These are phyloP conservation scores for Ptilodon capucinus DNA, from an alignment of 2,888 invertebrate genomes.

Conservation along the genomic window DNA sequence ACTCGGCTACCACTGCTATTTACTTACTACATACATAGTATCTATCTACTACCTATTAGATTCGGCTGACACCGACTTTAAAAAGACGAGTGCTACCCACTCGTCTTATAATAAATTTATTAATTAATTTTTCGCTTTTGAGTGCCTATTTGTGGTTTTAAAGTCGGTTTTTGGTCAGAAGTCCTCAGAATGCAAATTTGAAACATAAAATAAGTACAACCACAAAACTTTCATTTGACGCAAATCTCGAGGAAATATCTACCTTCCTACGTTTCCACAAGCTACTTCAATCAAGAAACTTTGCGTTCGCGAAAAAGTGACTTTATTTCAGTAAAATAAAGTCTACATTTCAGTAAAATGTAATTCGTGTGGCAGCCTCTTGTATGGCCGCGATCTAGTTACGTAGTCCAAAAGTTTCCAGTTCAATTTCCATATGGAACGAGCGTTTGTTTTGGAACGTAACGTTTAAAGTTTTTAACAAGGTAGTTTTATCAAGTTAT, in stretches of 20 bases:
- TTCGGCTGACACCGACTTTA: no score
- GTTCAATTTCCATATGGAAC: conserved; percentile 23
- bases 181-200: conserved; percentile 8
- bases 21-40: no score
- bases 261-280: conserved; percentile 5
- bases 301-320: not conserved
- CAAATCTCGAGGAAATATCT: conserved; percentile 7
- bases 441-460: conserved; percentile 11
- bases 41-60: no score
- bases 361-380: not conserved
- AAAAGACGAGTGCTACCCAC: no score
- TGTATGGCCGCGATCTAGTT: conserved; percentile 8
- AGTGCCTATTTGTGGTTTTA: no score
- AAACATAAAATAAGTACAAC: conserved; percentile 3
- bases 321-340: not conserved
- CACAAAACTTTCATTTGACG: conserved; percentile 10
- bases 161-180: no score
- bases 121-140: no score
- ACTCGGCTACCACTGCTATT: no score
- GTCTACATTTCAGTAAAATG: conserved; percentile 4
- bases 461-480: conserved; percentile 23
- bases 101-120: no score
- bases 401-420: conserved; percentile 13
- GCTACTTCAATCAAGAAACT: conserved; percentile 3
- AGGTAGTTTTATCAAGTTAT: conserved; percentile 16